A percentile compares a stretch with the other conserved stretches of the same genome.
Evolutionary conservation across 53 echinoderm and acorn worm species (phyloP).

Genomic region (Paracentrotus lividus): DNA sequence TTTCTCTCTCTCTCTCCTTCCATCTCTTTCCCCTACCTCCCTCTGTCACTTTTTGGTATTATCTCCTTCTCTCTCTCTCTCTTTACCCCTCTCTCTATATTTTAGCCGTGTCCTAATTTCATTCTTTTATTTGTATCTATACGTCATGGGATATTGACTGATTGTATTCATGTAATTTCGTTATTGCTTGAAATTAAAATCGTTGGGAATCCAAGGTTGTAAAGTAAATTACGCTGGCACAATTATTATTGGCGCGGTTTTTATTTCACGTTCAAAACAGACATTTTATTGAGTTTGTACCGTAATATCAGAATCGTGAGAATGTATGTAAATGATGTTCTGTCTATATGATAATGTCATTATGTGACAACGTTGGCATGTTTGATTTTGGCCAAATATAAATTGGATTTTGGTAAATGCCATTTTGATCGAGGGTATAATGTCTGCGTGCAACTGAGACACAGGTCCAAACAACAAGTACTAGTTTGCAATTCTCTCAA

Average conservation of each 20-base stretch:
- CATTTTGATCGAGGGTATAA: too few species aligned
- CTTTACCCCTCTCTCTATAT: too few species aligned
- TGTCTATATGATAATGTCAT: neutral
- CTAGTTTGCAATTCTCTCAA: too few species aligned
- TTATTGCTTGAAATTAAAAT: constrained; percentile 49
- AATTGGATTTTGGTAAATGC: too few species aligned
- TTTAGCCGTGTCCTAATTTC: too few species aligned
- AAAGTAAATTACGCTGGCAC: constrained; percentile 6
- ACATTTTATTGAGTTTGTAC: neutral
- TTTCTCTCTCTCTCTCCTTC: too few species aligned
- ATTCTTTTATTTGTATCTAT: too few species aligned
- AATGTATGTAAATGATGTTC: neutral
- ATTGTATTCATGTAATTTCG: neutral
- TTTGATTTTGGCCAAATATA: neutral
- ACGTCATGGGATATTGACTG: neutral
- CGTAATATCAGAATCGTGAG: neutral
- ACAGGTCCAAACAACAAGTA: too few species aligned
- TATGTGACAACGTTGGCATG: neutral
- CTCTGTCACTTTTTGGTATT: neutral
- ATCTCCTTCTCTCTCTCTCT: neutral
- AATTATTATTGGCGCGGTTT: constrained; percentile 29
- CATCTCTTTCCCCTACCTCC: neutral
- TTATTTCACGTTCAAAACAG: neutral
- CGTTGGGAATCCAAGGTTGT: constrained; percentile 22
- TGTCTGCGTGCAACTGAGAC: too few species aligned